Evolutionary conservation across 1,140 invertebrate genomes (phyloP), one percentile per base, ranked within the genome.

Genomic region (Dendrolimus kikuchii): DNA sequence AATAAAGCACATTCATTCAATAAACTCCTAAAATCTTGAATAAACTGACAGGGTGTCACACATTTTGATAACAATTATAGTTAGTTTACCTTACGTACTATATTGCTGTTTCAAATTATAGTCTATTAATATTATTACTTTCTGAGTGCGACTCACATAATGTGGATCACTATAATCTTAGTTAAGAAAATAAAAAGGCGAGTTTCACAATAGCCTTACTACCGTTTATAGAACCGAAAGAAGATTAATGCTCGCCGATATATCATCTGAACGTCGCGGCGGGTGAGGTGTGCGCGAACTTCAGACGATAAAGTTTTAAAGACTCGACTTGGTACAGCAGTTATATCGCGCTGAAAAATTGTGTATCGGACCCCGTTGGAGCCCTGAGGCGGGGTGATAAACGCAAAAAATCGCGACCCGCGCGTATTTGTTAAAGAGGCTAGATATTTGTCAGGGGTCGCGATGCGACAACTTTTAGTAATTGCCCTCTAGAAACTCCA

Each of bases 311-410:
- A 84, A 84, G 77, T 84, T 84, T 84, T 84, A 84, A 84, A 82
- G 76, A 84, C 81, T 84, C 75, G 74, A 81, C 66, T 78, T 71
- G 65, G 55, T 57, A 59, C 62, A 59, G 63, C 62, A 54, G 64
- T 66, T 75, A 82, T 82, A 81, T 84, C 77, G 71, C 60, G 58
- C 66, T 84, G 81, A 84, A 84, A 84, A 84, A 84, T 84, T 81
- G 77, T 84, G 71, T 84, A 81, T 73, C 77, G 72, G 36, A 7
- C 43, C 37, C 36, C 23, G 9, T 75, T 71, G 71, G 71, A 65
- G 68, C 70, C 77, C 81, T 81, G 78, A 40, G 81, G 80, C 71
- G 46, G 40, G 39, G 64, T 59, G 81, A 84, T 84, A 84, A 80
- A 71, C 53, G 65, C 66, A 71, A 81, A 80, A 83, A 81, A 83